Base-by-base conservation (phyloP, 2,113 vertebrate genomes). In the Corvus moneduloides region DNA sequence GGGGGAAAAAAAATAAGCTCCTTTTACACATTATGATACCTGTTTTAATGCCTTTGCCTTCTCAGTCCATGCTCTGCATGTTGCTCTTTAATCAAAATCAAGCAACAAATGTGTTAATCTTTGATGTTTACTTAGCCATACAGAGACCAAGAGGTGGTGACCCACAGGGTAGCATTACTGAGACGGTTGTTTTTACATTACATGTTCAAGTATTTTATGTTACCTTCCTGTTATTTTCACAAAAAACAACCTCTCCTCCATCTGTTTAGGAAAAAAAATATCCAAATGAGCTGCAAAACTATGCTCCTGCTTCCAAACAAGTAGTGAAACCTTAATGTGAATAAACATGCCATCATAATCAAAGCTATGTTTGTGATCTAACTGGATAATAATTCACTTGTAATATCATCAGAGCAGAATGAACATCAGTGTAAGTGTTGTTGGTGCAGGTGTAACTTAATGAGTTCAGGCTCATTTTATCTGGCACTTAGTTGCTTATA, bases 371-470 rank as follows among this genome's bases (percentile, higher is more conserved):
- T 87, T 96, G 90, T 85, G 81, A 80, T 84, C 48, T 95, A 91
- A 85, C 79, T 94, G 92, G 71, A 68, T 73, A 91, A 64, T 90
- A 86, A 84, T 91, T 97, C 93, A 71, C 28, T 84, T 84, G 46
- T 90, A 96, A 82, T 88, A 95, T 96, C 89, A 85, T 96, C 88
- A 94, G 91, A 82, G 94, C 94, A 87, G 92, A 97, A 96, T 95
- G 80, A 97, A 71, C 93, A 96, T 93, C 94, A 95, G 54, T 93
- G 56, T 88, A 59, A 87, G 32, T 77, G 84, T 89, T 98, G 96
- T 97, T 98, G 96, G 94, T 97, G 93, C 97, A 98, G 96, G 96
- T 97, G 96, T 94, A 90, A 85, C 49, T 84, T 80, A 92, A 96
- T 89, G 9, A 64, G 90, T 81, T 94, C 90, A 91, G 79, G 52